Evolutionary conservation across 2,888 invertebrate genomes (phyloP).

Genomic region (Pemphredon lugubris): DNA sequence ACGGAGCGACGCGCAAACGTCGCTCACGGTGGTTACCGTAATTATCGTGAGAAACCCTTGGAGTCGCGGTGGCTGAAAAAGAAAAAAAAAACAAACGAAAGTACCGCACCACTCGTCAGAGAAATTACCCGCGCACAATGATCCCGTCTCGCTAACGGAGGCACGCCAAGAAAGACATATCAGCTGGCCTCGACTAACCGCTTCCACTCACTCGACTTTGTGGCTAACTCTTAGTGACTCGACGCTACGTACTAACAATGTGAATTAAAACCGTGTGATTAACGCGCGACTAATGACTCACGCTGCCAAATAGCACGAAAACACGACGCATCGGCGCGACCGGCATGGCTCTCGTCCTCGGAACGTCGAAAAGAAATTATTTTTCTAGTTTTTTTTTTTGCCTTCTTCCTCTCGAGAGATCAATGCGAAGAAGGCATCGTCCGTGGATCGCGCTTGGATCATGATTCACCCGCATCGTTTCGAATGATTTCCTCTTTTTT

Average conservation of each 20-base stretch:
- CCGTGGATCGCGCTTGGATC: too few relatives aligned
- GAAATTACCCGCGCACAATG: not conserved
- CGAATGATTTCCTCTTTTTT: too few relatives aligned
- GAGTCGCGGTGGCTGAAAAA: slow-evolving; percentile 1
- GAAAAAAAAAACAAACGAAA: not conserved
- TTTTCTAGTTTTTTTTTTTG: too few relatives aligned
- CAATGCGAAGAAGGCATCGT: too few relatives aligned
- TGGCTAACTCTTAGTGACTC: slow-evolving; percentile 47
- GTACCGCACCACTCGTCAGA: not conserved
- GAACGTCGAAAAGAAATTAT: not conserved
- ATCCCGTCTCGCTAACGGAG: slow-evolving; percentile 47
- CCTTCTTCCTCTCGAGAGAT: too few relatives aligned
- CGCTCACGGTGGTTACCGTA: too few relatives aligned
- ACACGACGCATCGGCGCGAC: slow-evolving; percentile 13
- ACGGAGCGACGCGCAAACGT: too few relatives aligned
- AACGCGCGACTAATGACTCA: slow-evolving; percentile 35
- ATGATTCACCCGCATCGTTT: too few relatives aligned
- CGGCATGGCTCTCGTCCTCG: slow-evolving; percentile 14
- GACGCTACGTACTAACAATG: slow-evolving; percentile 52
- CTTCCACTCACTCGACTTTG: slow-evolving; percentile 36
- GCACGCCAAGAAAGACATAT: slow-evolving; percentile 24
- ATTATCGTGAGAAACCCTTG: slow-evolving; percentile 16
- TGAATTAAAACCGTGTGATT: slow-evolving; percentile 56
- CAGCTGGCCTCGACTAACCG: slow-evolving; percentile 35
- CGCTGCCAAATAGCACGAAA: slow-evolving; percentile 33